A percentile compares a stretch with the other conserved stretches of the same genome.
phyloP scores from a whole-genome alignment of 2,888 invertebrate genomes.

The Entomobrya multifasciata region DNA sequence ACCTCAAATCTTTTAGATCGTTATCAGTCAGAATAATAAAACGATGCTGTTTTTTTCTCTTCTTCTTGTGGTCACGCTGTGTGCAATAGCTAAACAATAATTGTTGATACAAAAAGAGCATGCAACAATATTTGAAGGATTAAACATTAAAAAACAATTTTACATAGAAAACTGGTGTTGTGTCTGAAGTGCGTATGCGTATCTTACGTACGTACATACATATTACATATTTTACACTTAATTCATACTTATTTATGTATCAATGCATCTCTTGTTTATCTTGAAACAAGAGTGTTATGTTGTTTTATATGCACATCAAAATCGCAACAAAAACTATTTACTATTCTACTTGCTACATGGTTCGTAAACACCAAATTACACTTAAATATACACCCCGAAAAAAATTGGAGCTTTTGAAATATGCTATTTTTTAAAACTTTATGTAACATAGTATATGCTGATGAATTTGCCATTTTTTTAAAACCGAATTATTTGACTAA shows the following conservation, averaged over 20 bases:
- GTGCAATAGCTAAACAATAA: constrained; percentile 44
- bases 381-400: constrained; percentile 61
- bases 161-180: background rate
- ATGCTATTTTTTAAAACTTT: background rate
- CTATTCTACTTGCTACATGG: constrained; percentile 57
- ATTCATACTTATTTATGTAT: constrained; percentile 13
- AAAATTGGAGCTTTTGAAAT: background rate
- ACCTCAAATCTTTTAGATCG: constrained; percentile 35
- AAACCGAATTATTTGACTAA: constrained; percentile 58
- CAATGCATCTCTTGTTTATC: constrained; percentile 39
- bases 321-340: constrained; percentile 10
- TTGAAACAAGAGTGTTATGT: background rate
- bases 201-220: background rate
- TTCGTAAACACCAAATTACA: constrained; percentile 68
- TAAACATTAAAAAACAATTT: constrained; percentile 42
- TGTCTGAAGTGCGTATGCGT: background rate
- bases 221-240: too few relatives aligned
- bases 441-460: constrained; percentile 12
- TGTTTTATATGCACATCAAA: background rate
- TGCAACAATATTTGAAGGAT: constrained; percentile 5
- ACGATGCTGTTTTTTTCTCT: constrained; percentile 32
- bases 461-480: constrained; percentile 31
- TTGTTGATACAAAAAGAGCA: constrained; percentile 19
- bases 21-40: constrained; percentile 41
- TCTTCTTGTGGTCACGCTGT: constrained; percentile 55